Evolutionary conservation across 2,113 vertebrate genomes (phyloP).

Genomic region (Terrapene triunguis): DNA sequence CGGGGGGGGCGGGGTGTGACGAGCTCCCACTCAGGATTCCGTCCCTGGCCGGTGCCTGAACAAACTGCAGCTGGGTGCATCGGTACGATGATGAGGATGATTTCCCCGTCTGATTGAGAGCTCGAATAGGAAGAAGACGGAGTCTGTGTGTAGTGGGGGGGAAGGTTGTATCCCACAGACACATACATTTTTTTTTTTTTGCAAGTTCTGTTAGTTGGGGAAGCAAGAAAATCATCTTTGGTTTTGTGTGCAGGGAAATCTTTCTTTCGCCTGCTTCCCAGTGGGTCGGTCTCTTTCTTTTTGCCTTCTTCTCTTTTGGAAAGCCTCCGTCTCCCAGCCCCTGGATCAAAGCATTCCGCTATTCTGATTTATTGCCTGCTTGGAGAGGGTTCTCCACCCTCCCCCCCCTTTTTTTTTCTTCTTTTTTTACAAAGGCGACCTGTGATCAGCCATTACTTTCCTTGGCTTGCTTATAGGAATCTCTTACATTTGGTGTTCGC

Average conservation of each 20-base stretch:
- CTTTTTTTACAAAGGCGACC: constrained; percentile 74
- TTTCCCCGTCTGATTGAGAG: background rate
- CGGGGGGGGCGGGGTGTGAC: constrained; percentile 4
- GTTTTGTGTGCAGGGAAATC: constrained; percentile 63
- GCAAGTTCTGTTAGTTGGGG: constrained; percentile 73
- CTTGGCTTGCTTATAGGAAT: constrained; percentile 78
- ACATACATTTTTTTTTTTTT: background rate
- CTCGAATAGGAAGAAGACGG: background rate
- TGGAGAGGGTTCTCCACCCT: constrained; percentile 31
- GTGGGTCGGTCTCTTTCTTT: constrained; percentile 62
- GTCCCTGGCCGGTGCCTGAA: constrained; percentile 54
- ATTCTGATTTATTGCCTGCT: constrained; percentile 83
- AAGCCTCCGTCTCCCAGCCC: constrained; percentile 76
- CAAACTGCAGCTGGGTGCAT: constrained; percentile 64
- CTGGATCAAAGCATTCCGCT: constrained; percentile 85
- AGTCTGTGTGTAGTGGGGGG: background rate
- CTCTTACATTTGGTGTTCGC: constrained; percentile 75
- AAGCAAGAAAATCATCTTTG: constrained; percentile 51
- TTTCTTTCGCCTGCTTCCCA: constrained; percentile 62
- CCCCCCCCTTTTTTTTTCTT: background rate
- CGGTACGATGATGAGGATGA: constrained; percentile 58
- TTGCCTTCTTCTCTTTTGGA: constrained; percentile 38
- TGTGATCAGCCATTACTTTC: constrained; percentile 85
- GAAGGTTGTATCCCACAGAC: background rate
- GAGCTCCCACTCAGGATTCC: constrained; percentile 5